These are phyloP conservation scores for Spatulosminthurus flaviceps DNA, from an alignment of 2,888 invertebrate genomes.

Conservation along the genomic window DNA sequence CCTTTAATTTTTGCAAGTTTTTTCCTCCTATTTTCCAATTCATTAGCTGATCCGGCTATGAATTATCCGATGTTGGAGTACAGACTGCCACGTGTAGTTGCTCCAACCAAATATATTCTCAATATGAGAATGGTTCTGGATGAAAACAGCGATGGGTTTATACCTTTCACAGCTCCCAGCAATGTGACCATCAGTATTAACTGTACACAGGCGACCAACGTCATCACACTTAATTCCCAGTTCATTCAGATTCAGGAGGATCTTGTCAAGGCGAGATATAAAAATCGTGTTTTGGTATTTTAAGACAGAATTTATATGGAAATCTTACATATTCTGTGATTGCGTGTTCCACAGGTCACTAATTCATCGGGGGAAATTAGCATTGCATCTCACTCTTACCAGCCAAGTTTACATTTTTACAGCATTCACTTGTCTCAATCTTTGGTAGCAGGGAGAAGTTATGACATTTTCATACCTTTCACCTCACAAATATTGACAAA, in stretches of 20 bases:
- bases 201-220: slow-evolving; percentile 9
- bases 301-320: too few species aligned
- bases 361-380: not conserved
- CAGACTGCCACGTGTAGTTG: not conserved
- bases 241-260: slow-evolving; percentile 8
- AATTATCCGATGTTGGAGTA: not conserved
- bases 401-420: slow-evolving; percentile 50
- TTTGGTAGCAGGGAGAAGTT: slow-evolving; percentile 43
- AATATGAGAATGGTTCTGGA: slow-evolving; percentile 35
- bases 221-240: slow-evolving; percentile 22
- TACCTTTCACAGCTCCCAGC: slow-evolving; percentile 25
- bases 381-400: slow-evolving; percentile 16
- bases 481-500: slow-evolving; percentile 51
- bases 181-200: slow-evolving; percentile 4
- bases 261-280: slow-evolving; percentile 15
- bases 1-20: too few species aligned
- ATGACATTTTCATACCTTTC: slow-evolving; percentile 55
- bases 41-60: too few species aligned
- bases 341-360: too few species aligned
- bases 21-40: too few species aligned
- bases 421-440: slow-evolving; percentile 44
- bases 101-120: not conserved
- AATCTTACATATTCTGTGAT: too few species aligned
- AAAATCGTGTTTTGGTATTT: too few species aligned
- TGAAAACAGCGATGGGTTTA: slow-evolving; percentile 10